Conservation (phyloP, 2,113 vertebrate genomes). For the Grammomys surdaster region DNA sequence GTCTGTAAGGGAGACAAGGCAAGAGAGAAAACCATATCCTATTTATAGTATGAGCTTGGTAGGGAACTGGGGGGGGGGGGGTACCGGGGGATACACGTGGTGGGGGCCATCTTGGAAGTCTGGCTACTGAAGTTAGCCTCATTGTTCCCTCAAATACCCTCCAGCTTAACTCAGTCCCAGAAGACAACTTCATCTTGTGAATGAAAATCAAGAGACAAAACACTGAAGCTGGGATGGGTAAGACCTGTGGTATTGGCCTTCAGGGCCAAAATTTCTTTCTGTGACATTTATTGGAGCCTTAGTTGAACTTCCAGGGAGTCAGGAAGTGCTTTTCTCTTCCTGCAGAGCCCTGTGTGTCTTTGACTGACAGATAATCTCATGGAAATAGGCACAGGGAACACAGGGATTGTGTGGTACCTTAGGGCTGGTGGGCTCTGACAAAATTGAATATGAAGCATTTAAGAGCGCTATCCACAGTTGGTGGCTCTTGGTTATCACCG, state of each 20-base stretch:
- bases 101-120: neutral
- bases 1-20: neutral
- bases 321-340: neutral
- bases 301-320: neutral
- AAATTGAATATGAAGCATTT: slow-evolving; percentile 77
- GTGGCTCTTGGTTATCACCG: slow-evolving; percentile 81
- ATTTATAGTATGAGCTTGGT: neutral
- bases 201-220: slow-evolving; percentile 7
- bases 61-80: no score
- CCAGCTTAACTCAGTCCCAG: neutral
- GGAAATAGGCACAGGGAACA: neutral
- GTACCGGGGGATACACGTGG: accelerated
- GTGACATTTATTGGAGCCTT: neutral
- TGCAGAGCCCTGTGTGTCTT: neutral
- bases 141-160: neutral
- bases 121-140: neutral
- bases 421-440: slow-evolving; percentile 54
- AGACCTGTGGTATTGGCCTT: neutral
- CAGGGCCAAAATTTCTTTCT: neutral
- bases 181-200: neutral
- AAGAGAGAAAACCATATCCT: neutral
- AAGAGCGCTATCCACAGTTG: slow-evolving; percentile 79
- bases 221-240: neutral
- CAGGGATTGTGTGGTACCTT: neutral
- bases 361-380: slow-evolving; percentile 71